Evolutionary conservation across 2,113 vertebrate species (phyloP).

Genomic region (Callocephalon fimbriatum): DNA sequence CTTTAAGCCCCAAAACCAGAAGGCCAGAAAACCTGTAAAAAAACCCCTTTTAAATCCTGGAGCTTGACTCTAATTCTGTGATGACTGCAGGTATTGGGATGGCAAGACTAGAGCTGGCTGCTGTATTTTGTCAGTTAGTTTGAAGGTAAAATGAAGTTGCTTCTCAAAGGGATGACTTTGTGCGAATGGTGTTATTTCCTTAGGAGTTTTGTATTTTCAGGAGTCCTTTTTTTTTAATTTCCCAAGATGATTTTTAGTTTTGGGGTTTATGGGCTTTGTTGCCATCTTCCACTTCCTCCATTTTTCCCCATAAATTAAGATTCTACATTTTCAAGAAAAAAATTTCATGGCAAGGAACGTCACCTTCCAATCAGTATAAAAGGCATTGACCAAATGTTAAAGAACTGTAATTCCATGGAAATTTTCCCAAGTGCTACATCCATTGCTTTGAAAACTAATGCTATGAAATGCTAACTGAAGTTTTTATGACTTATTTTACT

Average conservation of each 20-base stretch:
- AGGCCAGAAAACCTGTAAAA: not conserved
- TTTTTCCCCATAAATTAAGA: not conserved
- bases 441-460: not conserved
- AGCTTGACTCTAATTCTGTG: not conserved
- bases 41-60: not conserved
- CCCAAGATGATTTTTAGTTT: not conserved
- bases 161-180: not conserved
- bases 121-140: not conserved
- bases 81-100: not conserved
- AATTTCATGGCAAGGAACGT: fast-evolving
- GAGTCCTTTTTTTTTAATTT: not conserved
- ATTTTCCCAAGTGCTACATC: not conserved
- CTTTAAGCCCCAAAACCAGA: not conserved
- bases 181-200: not conserved
- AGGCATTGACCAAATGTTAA: not conserved
- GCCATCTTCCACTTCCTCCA: not conserved
- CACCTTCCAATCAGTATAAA: not conserved
- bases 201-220: not conserved
- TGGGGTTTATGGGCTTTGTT: not conserved
- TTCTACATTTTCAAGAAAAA: not conserved
- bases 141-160: not conserved
- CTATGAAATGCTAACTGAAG: not conserved
- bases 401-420: not conserved
- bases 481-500: not conserved
- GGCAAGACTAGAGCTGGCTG: not conserved